Conservation (phyloP, 2,113 vertebrate genomes). For the Triplophysa dalaica region DNA sequence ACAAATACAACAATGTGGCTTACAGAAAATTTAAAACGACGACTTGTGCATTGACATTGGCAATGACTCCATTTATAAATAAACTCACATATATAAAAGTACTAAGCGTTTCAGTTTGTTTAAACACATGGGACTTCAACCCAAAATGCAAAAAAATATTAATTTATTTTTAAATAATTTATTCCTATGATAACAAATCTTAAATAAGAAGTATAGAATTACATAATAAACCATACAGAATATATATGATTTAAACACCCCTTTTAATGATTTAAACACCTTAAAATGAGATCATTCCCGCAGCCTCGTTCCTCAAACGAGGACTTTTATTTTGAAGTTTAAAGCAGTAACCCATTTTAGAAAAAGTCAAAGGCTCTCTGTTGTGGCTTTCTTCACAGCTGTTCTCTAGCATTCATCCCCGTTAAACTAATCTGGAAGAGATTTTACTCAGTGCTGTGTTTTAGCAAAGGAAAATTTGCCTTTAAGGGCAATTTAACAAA, state of each 20-base stretch:
- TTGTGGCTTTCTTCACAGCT: slow-evolving; percentile 18
- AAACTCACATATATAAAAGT: slow-evolving; percentile 39
- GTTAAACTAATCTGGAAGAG: slow-evolving; percentile 33
- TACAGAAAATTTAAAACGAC: slow-evolving; percentile 34
- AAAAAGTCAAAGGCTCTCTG: background rate
- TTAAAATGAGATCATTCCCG: too few relatives aligned
- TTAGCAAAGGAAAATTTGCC: background rate
- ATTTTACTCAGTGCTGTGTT: background rate
- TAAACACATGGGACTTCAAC: background rate
- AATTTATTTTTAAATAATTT: background rate
- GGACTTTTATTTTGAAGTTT: slow-evolving; percentile 47
- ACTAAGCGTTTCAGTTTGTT: slow-evolving; percentile 4
- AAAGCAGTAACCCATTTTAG: slow-evolving; percentile 18
- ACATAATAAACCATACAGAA: background rate
- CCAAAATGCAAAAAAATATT: background rate
- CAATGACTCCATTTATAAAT: slow-evolving; percentile 53
- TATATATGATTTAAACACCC: too few relatives aligned
- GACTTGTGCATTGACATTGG: slow-evolving; percentile 48
- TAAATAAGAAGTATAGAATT: background rate
- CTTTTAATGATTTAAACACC: too few relatives aligned
- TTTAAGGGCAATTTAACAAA: background rate
- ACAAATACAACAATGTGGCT: slow-evolving; percentile 35
- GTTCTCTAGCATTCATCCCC: background rate
- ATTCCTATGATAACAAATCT: background rate
- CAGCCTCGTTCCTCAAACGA: background rate